Base-by-base conservation (phyloP, 2,888 invertebrate genomes). In the Phorcus lineatus region DNA sequence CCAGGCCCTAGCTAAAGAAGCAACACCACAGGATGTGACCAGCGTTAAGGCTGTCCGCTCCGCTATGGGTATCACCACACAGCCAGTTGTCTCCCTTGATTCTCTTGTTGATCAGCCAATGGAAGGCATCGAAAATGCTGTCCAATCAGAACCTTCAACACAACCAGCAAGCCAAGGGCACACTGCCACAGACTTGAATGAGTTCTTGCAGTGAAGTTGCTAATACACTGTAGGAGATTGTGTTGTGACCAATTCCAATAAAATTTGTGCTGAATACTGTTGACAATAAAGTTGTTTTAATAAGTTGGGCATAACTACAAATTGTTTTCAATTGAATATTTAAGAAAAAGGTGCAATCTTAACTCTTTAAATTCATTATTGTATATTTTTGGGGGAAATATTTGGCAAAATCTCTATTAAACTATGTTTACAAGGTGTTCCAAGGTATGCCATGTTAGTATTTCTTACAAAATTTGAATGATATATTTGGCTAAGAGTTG, bases 1-100 rank as follows among this genome's bases (percentile, higher is more conserved):
- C 74, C 83, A 82, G 79, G 85, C 84, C 13, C 57, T 89, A 40
- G 85, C 87, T n/a, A 86, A 86, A 75, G 85, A 85, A 74, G 88
- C 83, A 7, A 70, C 83, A 13, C 88, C 88, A 17, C 82, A 84
- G 19, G 86, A 84, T 62, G 80, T 88, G 40, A 81, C 84, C 74
- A 85, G 84, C 77, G 78, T 85, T 2, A 80, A 82, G 54, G 84
- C 85, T 28, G 55, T 88, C 6, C 75, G 88, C 3, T 81, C 81
- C 9, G 86, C 87, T 0, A 82, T 88, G 86, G 88, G 88, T 7
- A 86, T 88, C 57, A 79, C 84, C 6, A 40, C 80, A 9, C 36
- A 85, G 13, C 82, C 86, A 40, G 66, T 80, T 13, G 40, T 47
- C n/a, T 7, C 70, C 70, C 6, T 70, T 40, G 31, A 36, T 19